Base-by-base conservation (phyloP, 2,113 vertebrate genomes). In the Rafetus swinhoei region DNA sequence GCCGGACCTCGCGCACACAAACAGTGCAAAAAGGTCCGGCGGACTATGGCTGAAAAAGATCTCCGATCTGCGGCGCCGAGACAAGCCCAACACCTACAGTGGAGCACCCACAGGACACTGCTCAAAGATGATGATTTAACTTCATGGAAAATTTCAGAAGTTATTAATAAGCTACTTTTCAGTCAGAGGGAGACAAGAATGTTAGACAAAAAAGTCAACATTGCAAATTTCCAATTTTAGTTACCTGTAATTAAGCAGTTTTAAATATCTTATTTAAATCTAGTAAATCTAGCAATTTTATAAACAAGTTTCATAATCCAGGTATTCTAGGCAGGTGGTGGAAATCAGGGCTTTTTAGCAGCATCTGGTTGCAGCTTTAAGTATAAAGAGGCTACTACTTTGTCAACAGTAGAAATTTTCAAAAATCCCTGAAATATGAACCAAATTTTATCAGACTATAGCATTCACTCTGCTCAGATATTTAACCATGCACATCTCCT, bases 281-380 rank as follows among this genome's bases (percentile, higher is more conserved):
- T 45, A 7, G 45, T 45, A 45, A 45, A 5, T 81, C 85, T 35
- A 21, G 35, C 45, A 45, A 45, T 45, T 45, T 45, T 45, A 45
- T 11, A 74, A 74, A 74, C 7, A 50, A 54, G 85, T 29, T 25
- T 88, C 55, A 87, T 85, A 79, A 62, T 25, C 15, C n/a, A 65
- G 2, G 72, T 83, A 52, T 35, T 62, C 24, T 59, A 35, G 72
- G 62, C 3, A 45, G 45, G 3, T 9, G 56, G 39, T 60, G 18
- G 81, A 76, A 88, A 76, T 2, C 1, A n/a, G 1, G 0, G 1
- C 5, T n/a, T 83, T 53, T n/a, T 45, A 62, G 83, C n/a, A 10
- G 62, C 3, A 62, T 45, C 2, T 0, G 0, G 50, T 88, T 15
- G 56, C 29, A 62, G 82, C 18, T 85, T 52, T 12, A 39, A n/a